Percentiles rank a stretch among this genome's conserved stretches.
phyloP scores from a whole-genome alignment of 2,113 vertebrate species.

The Carollia perspicillata region DNA sequence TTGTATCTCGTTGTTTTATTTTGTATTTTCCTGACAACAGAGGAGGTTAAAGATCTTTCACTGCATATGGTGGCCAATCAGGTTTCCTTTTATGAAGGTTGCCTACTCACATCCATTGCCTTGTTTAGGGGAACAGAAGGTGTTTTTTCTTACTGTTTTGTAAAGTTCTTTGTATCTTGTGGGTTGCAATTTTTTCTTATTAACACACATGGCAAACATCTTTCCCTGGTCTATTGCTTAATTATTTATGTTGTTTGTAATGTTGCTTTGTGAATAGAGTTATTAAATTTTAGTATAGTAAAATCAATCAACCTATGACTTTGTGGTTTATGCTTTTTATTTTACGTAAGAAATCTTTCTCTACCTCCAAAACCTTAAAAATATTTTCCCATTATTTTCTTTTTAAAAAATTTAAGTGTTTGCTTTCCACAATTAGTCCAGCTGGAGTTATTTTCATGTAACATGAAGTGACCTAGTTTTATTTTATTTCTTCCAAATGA shows the following conservation, averaged over 20 bases:
- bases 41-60: neutral
- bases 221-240: neutral
- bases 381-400: neutral
- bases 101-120: neutral
- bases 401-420: neutral
- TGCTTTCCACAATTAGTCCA: neutral
- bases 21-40: neutral
- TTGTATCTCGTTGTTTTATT: neutral
- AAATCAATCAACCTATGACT: constrained; percentile 3
- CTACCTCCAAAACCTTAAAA: neutral
- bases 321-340: neutral
- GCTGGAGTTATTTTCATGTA: neutral
- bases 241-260: neutral
- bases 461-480: neutral
- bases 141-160: neutral
- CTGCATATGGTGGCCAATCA: neutral
- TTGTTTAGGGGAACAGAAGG: neutral
- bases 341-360: neutral
- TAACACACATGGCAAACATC: neutral
- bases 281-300: constrained; percentile 4
- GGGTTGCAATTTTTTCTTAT: neutral
- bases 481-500: neutral
- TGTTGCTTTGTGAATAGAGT: neutral
- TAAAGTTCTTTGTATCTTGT: constrained; percentile 13
- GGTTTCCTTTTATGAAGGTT: neutral